Base-by-base conservation (phyloP, 2,888 invertebrate species). In the Gnatocerus cornutus region DNA sequence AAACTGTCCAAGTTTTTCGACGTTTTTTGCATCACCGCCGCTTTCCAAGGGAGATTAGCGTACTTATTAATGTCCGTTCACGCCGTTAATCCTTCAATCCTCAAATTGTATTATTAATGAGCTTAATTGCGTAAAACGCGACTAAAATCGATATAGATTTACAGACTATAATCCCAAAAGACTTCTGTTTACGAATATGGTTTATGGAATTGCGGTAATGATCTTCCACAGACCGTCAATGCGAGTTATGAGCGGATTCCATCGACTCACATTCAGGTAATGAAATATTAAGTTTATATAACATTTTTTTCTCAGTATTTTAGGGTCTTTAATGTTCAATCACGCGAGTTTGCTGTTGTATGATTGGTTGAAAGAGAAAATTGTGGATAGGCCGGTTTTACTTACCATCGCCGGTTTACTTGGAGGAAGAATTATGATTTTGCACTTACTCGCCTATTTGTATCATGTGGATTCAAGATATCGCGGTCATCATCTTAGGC, bases 61-160 rank as follows among this genome's bases (percentile, higher is more conserved):
- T 84, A 84, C 71, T 76, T 81, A 8, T 56, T 84, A 43, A 84
- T 84, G 84, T 84, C 84, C 3, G 62, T 84, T 33, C 80, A 84
- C 71, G 81, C 79, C 6, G 79, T 80, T 1, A 82, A 82, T 74
- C 81, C 82, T 3, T 9, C 52, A 4, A 74, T 83, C 46, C 67
- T 81, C 12, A 73, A 73, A 61, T 76, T 75, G 82, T 82, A 78
- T n/a, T n/a, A n/a, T n/a, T n/a, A n/a, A n/a, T n/a, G n/a, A n/a
- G n/a, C n/a, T n/a, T n/a, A n/a, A n/a, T n/a, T n/a, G n/a, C n/a
- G n/a, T n/a, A n/a, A n/a, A n/a, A n/a, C n/a, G n/a, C n/a, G n/a
- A 12, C 16, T 10, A 55, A 30, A 7, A 10, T 46, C n/a, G 9
- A 12, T 53, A 10, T 43, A 74, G 74, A 30, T 14, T 71, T 37